Evolutionary conservation across 2,888 invertebrate genomes (phyloP), one percentile per base, ranked within the genome.

Genomic region (Mayetiola destructor): DNA sequence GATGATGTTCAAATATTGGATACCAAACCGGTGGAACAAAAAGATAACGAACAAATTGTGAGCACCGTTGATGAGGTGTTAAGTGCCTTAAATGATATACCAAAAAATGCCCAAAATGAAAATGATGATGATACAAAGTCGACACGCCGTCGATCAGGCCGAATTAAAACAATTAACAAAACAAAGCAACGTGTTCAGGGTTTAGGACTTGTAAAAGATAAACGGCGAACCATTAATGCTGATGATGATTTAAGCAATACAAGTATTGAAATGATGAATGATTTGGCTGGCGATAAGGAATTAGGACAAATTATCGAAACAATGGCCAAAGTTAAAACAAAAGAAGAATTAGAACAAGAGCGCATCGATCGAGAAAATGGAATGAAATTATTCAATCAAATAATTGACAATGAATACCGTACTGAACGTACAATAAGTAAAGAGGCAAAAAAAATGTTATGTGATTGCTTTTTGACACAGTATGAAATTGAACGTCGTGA

Each of bases 401-500:
- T 94, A 55, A 81, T 81, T 56, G 92, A 93, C 68, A 94, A 94
- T 75, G 79, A 86, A 61, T 94, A 92, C 73, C 77, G 88, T 60
- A 80, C 80, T 67, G 90, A 90, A 63, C 80, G 90, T 69, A 85
- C 85, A 69, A 81, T 84, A 59, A 91, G 88, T 70, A 92, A 88
- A 67, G 93, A 95, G 70, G 88, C 90, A 0, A 86, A 87, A 63
- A 82, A 89, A 64, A 95, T 96, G 95, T 81, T 85, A 30, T 96
- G 96, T 72, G 96, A 96, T 72, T 97, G 96, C 71, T 87, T 88
- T 66, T 77, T 94, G 62, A 88, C 88, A 57, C 82, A 85, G 67
- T 94, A 94, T 63, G 96, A 96, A 67, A 77, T 88, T 61, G 80
- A 80, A 40, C 76, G 84, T 59, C 92, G 91, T 0, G 87, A 89